Evolutionary conservation across 2,113 vertebrate species (phyloP), one percentile per base, ranked within the genome.

Genomic region (Zapus hudsonius): DNA sequence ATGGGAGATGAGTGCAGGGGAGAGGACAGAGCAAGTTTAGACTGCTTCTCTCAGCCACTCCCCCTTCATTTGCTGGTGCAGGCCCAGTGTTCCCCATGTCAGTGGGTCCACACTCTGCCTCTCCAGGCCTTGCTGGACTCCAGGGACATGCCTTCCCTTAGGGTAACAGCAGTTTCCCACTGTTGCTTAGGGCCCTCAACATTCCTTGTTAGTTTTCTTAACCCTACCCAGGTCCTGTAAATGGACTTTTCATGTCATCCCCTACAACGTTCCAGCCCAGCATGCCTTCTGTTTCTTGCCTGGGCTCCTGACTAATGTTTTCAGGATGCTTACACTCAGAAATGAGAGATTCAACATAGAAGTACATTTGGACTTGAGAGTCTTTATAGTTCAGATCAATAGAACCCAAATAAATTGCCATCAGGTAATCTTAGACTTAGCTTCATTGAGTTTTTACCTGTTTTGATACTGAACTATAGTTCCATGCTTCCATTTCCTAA

Each of bases 311-410:
- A 13, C 29, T n/a, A 20, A 5, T 19, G 72, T 84, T 88, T 52
- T 61, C 36, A 64, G 87, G 55, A 67, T 91, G 81, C 73, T 95
- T 67, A 87, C 67, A 78, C 57, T 75, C 91, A 89, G 42, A 87
- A 94, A 90, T 52, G 69, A 91, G 52, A 57, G 42, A 57, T 78
- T 78, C 40, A 25, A 81, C 40, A 67, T 36, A 82, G 44, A 93
- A 38, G 67, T 73, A 20, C 23, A 81, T 75, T 90, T 85, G 70
- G 73, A 75, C 59, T 31, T 88, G 70, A 82, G 0, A 57, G 36
- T 78, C n/a, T 90, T 70, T 84, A 59, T 2, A 44, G 33, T 87
- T 91, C 87, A 44, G 31, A 92, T 95, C 81, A 87, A 89, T 31
- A 76, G 44, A 69, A 19, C 20, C 59, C 64, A 76, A 84, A 64